Evolutionary conservation across 2,888 invertebrate genomes (phyloP), one percentile per base, ranked within the genome.

Genomic region (Brachypalpus laphriformis): DNA sequence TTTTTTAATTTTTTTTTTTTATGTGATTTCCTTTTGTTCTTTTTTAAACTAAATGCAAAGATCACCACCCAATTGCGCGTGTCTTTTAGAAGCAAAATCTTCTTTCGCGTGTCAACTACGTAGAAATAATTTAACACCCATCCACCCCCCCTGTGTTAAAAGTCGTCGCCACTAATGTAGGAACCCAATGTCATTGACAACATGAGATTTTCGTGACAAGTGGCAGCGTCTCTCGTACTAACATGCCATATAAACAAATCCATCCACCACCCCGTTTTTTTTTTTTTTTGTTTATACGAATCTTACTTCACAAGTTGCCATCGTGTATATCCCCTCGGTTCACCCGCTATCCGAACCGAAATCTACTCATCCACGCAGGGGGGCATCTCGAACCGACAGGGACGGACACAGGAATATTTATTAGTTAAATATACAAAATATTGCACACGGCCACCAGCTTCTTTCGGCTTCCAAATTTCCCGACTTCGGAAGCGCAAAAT

Each of bases 361-460:
- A 25, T 66, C 49, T 7, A 14, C 18, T 63, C 61, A 45, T 54
- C 25, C 20, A 70, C 70, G 31, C 49, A 37, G 51, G 42, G 8
- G 66, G 65, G 59, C 65, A 66, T 74, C 54, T 56, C 18, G 11
- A 31, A n/a, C 45, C 49, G 45, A 77, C 66, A 54, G 66, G 40
- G 54, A 54, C 75, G 81, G 40, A 72, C 71, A 61, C 59, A 49
- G 40, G 68, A 59, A 75, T 71, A 76, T 75, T 75, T 85, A 75
- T 76, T 65, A 65, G 75, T 54, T 87, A 88, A 87, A 90, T 90
- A 90, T 90, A 91, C 91, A 91, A 91, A 91, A 91, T 91, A 91
- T 91, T 91, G 91, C 91, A 91, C 91, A 91, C 91, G 91, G 91
- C 89, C 91, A 90, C 90, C 88, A 87, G 63, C 47, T 76, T 68